Conservation (phyloP, 1,140 invertebrate genomes). For the Drusus annulatus region DNA sequence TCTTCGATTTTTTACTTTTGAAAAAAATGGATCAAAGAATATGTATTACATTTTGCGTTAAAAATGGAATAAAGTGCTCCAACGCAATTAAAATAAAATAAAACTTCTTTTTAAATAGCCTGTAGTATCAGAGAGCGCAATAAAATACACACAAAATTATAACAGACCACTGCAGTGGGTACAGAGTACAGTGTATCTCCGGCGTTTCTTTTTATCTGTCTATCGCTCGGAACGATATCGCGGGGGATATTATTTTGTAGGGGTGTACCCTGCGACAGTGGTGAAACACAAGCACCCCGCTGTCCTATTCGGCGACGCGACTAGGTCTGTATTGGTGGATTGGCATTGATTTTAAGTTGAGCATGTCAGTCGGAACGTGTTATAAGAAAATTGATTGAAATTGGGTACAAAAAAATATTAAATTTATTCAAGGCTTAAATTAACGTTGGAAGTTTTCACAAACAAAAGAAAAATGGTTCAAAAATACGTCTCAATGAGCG, state of each 20-base stretch:
- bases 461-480: too few relatives aligned
- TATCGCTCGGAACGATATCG: not conserved
- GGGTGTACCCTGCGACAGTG: conserved; percentile 12
- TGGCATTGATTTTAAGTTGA: conserved; percentile 29
- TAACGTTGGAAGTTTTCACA: too few relatives aligned
- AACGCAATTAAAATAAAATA: too few relatives aligned
- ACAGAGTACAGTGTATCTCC: not conserved
- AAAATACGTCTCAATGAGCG: too few relatives aligned
- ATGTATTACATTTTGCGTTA: too few relatives aligned
- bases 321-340: conserved; percentile 24
- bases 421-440: too few relatives aligned
- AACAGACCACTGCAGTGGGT: not conserved
- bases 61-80: too few relatives aligned
- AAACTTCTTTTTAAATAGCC: not conserved
- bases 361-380: not conserved
- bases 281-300: not conserved
- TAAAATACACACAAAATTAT: conserved; percentile 38
- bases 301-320: not conserved
- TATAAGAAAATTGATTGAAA: too few relatives aligned
- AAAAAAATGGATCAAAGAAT: too few relatives aligned
- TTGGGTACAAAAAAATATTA: too few relatives aligned
- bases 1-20: too few relatives aligned
- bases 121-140: conserved; percentile 1
- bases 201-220: not conserved
- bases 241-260: conserved; percentile 8